A percentile compares a stretch with the other conserved stretches of the same genome.
Evolutionary conservation across 2,888 invertebrate species (phyloP).

Genomic region (Drosophila buzzatii): DNA sequence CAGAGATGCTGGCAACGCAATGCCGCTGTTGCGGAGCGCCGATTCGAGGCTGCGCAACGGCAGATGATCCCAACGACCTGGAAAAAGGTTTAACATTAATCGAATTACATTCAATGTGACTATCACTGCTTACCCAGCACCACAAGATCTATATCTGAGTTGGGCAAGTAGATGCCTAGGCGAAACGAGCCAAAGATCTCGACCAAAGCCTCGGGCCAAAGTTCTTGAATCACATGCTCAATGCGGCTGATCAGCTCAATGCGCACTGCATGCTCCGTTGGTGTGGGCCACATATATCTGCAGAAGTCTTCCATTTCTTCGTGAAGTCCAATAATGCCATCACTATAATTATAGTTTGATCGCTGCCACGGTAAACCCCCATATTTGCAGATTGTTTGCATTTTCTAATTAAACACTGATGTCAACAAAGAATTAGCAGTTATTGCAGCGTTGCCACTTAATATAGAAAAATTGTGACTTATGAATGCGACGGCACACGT

Average conservation of each 20-base stretch:
- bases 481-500: background rate
- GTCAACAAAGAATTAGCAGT: background rate
- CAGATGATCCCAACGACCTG: conserved; percentile 92
- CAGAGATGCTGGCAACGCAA: conserved; percentile 94
- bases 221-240: conserved; percentile 92
- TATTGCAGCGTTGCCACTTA: conserved; percentile 29
- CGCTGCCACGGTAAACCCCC: conserved; percentile 93
- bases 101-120: background rate
- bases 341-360: conserved; percentile 90
- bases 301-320: conserved; percentile 99
- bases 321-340: conserved; percentile 95
- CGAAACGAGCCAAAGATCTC: conserved; percentile 99
- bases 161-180: conserved; percentile 98
- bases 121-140: conserved; percentile 86
- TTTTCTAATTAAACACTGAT: background rate
- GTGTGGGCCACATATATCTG: conserved; percentile 96
- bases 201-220: conserved; percentile 97
- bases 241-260: conserved; percentile 95
- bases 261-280: conserved; percentile 95
- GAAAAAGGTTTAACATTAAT: background rate
- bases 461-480: background rate
- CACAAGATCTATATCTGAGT: conserved; percentile 92
- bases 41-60: conserved; percentile 96
- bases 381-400: conserved; percentile 68
- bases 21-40: conserved; percentile 93